Percentiles rank a stretch among this genome's conserved stretches.
Conservation (phyloP, 2,888 invertebrate genomes). For the Fabriciana adippe region DNA sequence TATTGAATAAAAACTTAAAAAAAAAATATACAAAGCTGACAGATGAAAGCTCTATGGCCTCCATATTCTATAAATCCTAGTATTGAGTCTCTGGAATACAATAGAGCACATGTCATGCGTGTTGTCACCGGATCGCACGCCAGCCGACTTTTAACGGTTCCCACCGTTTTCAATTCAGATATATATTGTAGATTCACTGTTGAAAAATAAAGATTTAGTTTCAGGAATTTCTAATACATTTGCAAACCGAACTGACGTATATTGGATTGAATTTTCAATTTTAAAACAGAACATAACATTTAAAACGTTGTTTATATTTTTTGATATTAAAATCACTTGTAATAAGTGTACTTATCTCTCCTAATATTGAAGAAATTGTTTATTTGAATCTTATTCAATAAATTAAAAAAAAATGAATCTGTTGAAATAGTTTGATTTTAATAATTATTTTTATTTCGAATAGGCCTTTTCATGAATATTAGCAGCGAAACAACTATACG, state of each 20-base stretch:
- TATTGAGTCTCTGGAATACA: slow-evolving; percentile 10
- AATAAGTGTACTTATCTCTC: too few species aligned
- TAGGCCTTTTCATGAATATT: too few species aligned
- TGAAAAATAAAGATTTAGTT: not conserved
- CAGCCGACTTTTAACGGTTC: slow-evolving; percentile 6
- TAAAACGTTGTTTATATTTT: too few species aligned
- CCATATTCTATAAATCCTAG: slow-evolving; percentile 7
- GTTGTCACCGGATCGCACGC: slow-evolving; percentile 15
- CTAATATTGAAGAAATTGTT: too few species aligned
- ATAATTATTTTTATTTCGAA: too few species aligned
- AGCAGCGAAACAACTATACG: too few species aligned
- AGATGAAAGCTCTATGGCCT: not conserved
- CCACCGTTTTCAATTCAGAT: slow-evolving; percentile 4
- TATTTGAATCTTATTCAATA: too few species aligned
- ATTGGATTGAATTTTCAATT: not conserved
- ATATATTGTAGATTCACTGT: slow-evolving; percentile 1
- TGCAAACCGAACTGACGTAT: not conserved
- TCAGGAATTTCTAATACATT: not conserved
- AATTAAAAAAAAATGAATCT: too few species aligned
- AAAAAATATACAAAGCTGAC: not conserved
- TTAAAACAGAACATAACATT: too few species aligned
- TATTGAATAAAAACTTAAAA: not conserved
- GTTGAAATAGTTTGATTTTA: too few species aligned
- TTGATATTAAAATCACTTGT: too few species aligned
- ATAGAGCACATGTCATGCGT: slow-evolving; percentile 20